Base-by-base conservation (phyloP, 2,113 vertebrate genomes). In the Mustela lutreola region DNA sequence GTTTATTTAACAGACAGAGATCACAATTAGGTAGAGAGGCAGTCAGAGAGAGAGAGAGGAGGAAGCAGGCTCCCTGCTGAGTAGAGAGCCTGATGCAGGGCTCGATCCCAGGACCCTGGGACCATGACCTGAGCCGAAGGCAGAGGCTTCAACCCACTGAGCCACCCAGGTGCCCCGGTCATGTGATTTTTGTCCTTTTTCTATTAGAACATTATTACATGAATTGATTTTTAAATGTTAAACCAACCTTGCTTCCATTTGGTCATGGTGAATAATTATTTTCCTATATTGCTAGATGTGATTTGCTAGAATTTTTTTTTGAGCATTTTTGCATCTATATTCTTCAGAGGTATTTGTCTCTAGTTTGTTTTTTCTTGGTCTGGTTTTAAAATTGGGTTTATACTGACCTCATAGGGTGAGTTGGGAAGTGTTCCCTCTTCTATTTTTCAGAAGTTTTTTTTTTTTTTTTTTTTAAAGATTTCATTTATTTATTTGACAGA, bases 281-380 rank as follows among this genome's bases (percentile, higher is more conserved):
- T 81, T 95, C 70, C 33, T 89, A 58, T 65, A 36, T 82, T 48
- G 82, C 39, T 95, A 16, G 50, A 39, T 86, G 92, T 81, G 58
- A 16, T 80, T 79, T 92, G 75, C 22, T 82, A 53, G 26, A 22
- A 16, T 53, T 85, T 42, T 18, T 42, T 18, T 88, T 75, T 50
- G 42, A 89, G 33, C 7, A n/a, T 42, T 83, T 94, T 81, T 63
- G 5, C 7, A 39, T 63, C 14, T 89, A 3, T 71, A 48, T 80
- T 88, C 36, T 22, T 70, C 75, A 89, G 24, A 50, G 7, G 21
- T 24, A 56, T 31, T 62, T n/a, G 33, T 50, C 24, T 67, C 6
- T 88, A 60, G 50, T 79, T 86, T 84, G 7, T 31, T 48, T 48
- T 78, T 78, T 28, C 7, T 71, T 89, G n/a, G 28, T 92, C 48